A percentile compares a stretch with the other conserved stretches of the same genome.
phyloP scores from a whole-genome alignment of 2,797 vertebrate species.

The Sebastes minor region DNA sequence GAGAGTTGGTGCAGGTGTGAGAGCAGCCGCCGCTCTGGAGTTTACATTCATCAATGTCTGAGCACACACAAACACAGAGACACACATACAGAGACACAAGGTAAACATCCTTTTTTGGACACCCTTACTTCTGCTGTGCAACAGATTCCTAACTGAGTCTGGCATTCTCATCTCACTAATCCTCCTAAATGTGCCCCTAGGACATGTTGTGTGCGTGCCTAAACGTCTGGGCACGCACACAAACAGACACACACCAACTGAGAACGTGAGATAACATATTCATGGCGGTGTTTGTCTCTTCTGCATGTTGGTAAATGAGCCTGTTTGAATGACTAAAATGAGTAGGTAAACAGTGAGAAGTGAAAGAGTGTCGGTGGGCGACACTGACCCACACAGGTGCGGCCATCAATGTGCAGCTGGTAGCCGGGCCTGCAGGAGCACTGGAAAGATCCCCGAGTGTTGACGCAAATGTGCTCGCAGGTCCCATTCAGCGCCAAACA shows the following conservation, averaged over 20 bases:
- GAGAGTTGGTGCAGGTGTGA: slow-evolving; percentile 80
- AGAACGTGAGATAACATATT: slow-evolving; percentile 7
- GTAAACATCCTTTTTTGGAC: background rate
- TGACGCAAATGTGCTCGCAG: slow-evolving; percentile 82
- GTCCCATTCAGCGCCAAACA: slow-evolving; percentile 68
- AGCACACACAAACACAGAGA: slow-evolving; percentile 18
- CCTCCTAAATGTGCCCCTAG: slow-evolving; percentile 1
- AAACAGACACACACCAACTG: slow-evolving; percentile 4
- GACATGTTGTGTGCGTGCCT: too few species aligned
- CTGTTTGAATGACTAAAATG: slow-evolving; percentile 39
- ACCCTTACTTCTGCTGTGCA: background rate
- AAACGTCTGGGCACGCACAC: background rate
- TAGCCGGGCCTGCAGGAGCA: slow-evolving; percentile 82
- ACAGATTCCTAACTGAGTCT: background rate
- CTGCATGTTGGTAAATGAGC: background rate
- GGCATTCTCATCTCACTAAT: slow-evolving; percentile 8
- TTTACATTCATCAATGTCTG: slow-evolving; percentile 86
- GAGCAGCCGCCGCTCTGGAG: slow-evolving; percentile 82
- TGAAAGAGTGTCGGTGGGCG: background rate
- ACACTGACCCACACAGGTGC: slow-evolving; percentile 84
- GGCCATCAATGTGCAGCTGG: slow-evolving; percentile 85
- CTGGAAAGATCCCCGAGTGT: slow-evolving; percentile 81
- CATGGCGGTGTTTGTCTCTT: background rate
- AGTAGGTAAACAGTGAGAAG: slow-evolving; percentile 13
- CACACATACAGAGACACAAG: background rate